A percentile compares a stretch with the other conserved stretches of the same genome.
phyloP scores from a whole-genome alignment of 2,888 invertebrate species.

The Dasypolia templi region DNA sequence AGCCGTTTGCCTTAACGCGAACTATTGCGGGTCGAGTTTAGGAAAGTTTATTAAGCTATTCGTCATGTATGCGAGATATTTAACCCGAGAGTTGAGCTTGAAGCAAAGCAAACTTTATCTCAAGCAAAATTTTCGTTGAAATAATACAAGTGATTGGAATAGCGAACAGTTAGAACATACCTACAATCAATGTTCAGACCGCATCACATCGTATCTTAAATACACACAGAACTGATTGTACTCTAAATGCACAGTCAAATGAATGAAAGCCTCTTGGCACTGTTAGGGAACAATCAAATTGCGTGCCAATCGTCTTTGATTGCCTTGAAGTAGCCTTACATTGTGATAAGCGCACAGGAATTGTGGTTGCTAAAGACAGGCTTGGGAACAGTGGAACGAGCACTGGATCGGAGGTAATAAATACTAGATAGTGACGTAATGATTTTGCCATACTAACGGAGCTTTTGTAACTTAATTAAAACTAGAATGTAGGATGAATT shows the following conservation, averaged over 20 bases:
- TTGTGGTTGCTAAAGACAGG: slow-evolving; percentile 39
- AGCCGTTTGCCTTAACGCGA: slow-evolving; percentile 69
- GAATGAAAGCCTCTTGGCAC: slow-evolving; percentile 30
- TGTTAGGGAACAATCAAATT: slow-evolving; percentile 47
- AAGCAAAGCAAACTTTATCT: slow-evolving; percentile 44
- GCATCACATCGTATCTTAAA: background rate
- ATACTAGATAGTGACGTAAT: background rate
- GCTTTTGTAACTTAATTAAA: background rate
- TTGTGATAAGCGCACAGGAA: slow-evolving; percentile 25
- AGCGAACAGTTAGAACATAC: slow-evolving; percentile 9
- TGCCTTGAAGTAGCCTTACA: slow-evolving; percentile 35
- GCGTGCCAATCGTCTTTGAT: slow-evolving; percentile 56
- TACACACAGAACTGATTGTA: slow-evolving; percentile 1
- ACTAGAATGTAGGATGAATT: too few species aligned
- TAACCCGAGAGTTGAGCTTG: slow-evolving; percentile 41
- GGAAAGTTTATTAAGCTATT: slow-evolving; percentile 64
- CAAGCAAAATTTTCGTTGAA: slow-evolving; percentile 44
- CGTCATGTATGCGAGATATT: slow-evolving; percentile 65
- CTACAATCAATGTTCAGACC: background rate
- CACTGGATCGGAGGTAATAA: background rate
- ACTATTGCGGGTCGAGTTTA: slow-evolving; percentile 53
- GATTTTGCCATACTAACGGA: background rate
- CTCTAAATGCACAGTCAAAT: slow-evolving; percentile 32
- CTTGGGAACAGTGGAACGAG: slow-evolving; percentile 30
- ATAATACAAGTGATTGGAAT: slow-evolving; percentile 38